Evolutionary conservation across 2,113 vertebrate genomes (phyloP).

Genomic region (Callaeas wilsoni): DNA sequence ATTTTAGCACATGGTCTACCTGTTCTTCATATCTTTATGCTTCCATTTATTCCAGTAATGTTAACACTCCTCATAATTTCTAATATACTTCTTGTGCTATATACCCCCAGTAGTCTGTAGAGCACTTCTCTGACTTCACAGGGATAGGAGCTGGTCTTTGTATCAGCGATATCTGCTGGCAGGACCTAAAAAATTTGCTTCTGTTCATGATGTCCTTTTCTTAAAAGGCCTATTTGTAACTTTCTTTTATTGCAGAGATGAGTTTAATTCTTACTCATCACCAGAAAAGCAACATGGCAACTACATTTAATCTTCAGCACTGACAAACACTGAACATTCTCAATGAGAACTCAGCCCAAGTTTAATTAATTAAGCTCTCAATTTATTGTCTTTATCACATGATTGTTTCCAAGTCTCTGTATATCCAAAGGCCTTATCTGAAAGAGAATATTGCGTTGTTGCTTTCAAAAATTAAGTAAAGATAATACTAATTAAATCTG

Average conservation of each 20-base stretch:
- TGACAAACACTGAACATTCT: not conserved
- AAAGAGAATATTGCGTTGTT: not conserved
- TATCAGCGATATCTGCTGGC: not conserved
- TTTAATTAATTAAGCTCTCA: not conserved
- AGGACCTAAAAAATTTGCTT: not conserved
- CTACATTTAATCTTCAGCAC: not conserved
- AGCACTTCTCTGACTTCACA: not conserved
- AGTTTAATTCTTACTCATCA: not conserved
- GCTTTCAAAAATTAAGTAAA: not conserved
- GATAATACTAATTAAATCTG: not conserved
- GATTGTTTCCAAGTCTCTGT: not conserved
- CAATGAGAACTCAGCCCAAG: not conserved
- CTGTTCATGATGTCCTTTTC: not conserved
- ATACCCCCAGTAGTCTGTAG: not conserved
- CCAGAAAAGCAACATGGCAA: not conserved
- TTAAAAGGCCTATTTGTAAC: not conserved
- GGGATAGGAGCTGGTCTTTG: not conserved
- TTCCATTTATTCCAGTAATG: not conserved
- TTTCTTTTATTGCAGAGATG: not conserved
- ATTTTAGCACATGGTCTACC: not conserved
- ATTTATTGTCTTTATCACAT: not conserved
- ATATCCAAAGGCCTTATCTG: not conserved
- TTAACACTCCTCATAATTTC: not conserved
- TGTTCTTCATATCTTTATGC: not conserved
- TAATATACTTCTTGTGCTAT: not conserved